phyloP scores from a whole-genome alignment of 53 echinoderm and acorn worm species.

The Antedon mediterranea region DNA sequence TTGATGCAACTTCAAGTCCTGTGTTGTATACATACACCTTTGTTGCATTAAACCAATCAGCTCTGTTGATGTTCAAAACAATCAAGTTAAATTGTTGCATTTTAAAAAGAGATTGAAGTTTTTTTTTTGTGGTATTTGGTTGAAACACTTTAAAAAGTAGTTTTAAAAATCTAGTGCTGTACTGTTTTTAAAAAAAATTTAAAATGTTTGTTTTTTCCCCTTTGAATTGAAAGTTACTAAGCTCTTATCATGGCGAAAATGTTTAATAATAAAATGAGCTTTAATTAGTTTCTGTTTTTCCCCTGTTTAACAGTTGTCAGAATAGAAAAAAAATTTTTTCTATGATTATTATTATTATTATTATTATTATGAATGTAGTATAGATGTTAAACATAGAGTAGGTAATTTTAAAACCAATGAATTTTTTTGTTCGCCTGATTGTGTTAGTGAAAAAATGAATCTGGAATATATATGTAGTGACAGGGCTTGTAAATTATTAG shows the following conservation, averaged over 20 bases:
- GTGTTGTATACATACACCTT: not conserved
- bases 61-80: not conserved
- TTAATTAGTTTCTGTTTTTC: not conserved
- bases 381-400: not conserved
- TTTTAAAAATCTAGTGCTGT: not conserved
- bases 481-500: not conserved
- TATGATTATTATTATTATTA: not conserved
- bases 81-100: not conserved
- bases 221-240: not conserved
- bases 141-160: not conserved
- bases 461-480: not conserved
- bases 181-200: not conserved
- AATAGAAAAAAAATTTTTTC: not conserved
- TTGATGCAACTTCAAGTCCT: not conserved
- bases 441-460: not conserved
- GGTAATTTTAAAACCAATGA: not conserved
- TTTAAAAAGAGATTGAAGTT: not conserved
- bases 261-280: not conserved
- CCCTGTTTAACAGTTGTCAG: not conserved
- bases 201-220: not conserved
- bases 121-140: conserved; percentile 1
- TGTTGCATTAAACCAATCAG: not conserved
- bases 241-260: not conserved
- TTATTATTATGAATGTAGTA: not conserved
- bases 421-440: not conserved